Evolutionary conservation across 2,113 vertebrate genomes (phyloP).

Genomic region (Neogobius melanostomus): DNA sequence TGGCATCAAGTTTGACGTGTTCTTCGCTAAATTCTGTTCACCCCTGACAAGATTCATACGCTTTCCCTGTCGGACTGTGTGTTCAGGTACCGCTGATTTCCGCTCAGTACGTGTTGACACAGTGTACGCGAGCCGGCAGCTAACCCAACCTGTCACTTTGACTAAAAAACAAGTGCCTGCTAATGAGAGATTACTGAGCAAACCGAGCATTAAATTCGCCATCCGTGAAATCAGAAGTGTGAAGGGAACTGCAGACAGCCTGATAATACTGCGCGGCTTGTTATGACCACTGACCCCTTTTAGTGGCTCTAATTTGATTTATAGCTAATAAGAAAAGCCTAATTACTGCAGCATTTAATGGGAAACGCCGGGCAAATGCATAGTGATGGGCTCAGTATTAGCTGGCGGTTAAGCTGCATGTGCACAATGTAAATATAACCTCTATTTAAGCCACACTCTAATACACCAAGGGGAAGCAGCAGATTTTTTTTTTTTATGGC

Average conservation of each 20-base stretch:
- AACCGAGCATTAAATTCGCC: constrained; percentile 7
- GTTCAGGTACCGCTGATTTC: not conserved
- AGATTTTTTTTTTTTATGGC: no score
- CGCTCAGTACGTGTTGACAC: not conserved
- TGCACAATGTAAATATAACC: not conserved
- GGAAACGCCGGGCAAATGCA: not conserved
- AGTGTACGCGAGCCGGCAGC: not conserved
- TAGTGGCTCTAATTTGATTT: constrained; percentile 11
- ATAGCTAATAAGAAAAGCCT: constrained; percentile 8
- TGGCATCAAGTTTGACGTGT: no score
- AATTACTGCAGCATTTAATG: constrained; percentile 5
- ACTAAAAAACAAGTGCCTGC: not conserved
- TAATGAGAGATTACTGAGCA: constrained; percentile 7
- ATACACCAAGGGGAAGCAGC: no score
- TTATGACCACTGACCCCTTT: constrained; percentile 18
- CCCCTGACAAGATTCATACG: not conserved
- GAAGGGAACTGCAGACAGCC: constrained; percentile 4
- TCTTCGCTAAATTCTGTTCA: no score
- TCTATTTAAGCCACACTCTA: no score
- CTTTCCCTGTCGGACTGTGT: not conserved
- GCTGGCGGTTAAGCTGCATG: not conserved
- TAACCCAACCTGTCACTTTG: constrained; percentile 4
- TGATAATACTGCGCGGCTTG: constrained; percentile 5
- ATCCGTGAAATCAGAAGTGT: constrained; percentile 7
- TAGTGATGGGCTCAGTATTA: not conserved